Conservation (phyloP, 1,140 invertebrate species). For the Procambarus virginalis region DNA sequence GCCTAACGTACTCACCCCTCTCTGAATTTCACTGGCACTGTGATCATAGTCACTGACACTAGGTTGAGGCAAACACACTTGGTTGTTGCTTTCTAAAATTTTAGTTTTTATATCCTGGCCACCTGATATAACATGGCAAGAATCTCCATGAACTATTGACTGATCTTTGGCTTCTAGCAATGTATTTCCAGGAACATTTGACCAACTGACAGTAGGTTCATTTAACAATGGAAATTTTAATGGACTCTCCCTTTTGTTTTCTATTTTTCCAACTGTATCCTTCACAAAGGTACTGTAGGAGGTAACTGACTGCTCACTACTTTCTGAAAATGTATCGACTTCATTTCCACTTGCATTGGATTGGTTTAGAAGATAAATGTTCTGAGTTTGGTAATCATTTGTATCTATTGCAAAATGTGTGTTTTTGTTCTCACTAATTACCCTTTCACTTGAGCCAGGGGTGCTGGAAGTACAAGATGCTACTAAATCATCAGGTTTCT, state of each 20-base stretch:
- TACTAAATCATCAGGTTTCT: not conserved
- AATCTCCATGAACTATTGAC: not conserved
- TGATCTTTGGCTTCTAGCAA: not conserved
- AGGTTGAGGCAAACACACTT: not conserved
- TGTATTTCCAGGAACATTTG: not conserved
- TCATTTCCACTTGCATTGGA: not conserved
- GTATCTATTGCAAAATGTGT: not conserved
- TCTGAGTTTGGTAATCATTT: not conserved
- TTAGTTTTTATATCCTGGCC: not conserved
- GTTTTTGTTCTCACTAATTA: not conserved
- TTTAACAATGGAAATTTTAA: not conserved
- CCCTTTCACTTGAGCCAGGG: not conserved
- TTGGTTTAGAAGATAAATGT: not conserved
- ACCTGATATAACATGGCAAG: not conserved
- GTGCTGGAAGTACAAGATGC: not conserved
- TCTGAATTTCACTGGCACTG: no score
- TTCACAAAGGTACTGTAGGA: not conserved
- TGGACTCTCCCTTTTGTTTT: not conserved
- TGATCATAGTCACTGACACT: not conserved
- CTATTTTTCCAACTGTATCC: not conserved
- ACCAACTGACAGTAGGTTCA: not conserved
- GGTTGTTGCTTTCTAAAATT: not conserved
- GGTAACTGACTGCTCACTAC: not conserved
- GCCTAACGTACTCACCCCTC: no score
- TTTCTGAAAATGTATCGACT: not conserved